Evolutionary conservation across 2,888 invertebrate species (phyloP), one percentile per base, ranked within the genome.

Genomic region (Sceliomorpha sp.): DNA sequence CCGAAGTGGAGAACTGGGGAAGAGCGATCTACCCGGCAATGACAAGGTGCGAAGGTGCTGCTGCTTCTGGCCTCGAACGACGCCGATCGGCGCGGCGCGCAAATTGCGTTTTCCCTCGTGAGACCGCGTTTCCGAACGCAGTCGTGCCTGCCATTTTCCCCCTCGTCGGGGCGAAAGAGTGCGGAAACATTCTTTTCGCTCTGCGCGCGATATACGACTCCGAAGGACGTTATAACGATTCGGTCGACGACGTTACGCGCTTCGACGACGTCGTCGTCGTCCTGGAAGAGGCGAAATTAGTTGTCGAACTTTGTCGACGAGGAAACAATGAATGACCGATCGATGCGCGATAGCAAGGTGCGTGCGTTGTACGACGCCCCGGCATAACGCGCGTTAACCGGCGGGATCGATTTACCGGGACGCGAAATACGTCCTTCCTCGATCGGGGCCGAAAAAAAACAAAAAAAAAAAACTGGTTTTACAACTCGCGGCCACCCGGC

Each of bases 381-480:
- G n/a, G n/a, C n/a, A n/a, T n/a, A n/a, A n/a, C n/a, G n/a, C n/a
- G n/a, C n/a, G n/a, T 27, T 27, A 6, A 1, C 31, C 6, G 1
- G 2, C 10, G 10, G 9, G 4, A 10, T 9, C 9, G 10, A 2
- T 10, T 31, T 31, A 31, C 31, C 6, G 8, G 13, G 44, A 29
- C 29, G 29, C 5, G 8, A 44, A 53, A 53, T 42, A 3, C n/a
- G 36, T 55, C 40, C 36, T 53, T 53, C 58, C 56, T 68, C 64
- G 74, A 72, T 70, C 53, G 67, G 66, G 48, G 34, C 69, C n/a
- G n/a, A n/a, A n/a, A n/a, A n/a, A n/a, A n/a, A n/a, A n/a, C n/a
- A n/a, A n/a, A n/a, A n/a, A n/a, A n/a, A n/a, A 55, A 70, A 71
- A 71, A 73, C 71, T 70, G 55, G 70, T 72, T 73, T 40, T 27